Conservation (phyloP, 2,888 invertebrate species). For the Gymnocheta viridis region DNA sequence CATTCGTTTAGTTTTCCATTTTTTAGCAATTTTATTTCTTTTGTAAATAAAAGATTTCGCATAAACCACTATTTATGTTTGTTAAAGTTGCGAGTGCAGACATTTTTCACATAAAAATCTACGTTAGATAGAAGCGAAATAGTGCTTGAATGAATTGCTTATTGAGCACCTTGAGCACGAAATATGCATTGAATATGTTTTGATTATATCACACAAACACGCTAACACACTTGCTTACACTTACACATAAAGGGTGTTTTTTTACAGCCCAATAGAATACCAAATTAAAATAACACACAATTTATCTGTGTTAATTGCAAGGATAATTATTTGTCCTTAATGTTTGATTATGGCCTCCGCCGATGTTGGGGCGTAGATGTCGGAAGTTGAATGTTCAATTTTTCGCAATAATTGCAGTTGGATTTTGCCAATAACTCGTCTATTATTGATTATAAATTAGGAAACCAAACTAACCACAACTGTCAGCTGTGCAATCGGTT, state of each 20-base stretch:
- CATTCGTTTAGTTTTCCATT: constrained; percentile 10
- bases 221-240: not conserved
- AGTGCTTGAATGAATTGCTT: constrained; percentile 73
- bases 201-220: constrained; percentile 37
- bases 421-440: no score
- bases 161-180: constrained; percentile 72
- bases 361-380: no score
- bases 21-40: constrained; percentile 23
- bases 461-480: no score
- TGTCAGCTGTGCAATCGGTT: no score
- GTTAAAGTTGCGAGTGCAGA: constrained; percentile 37
- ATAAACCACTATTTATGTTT: constrained; percentile 42
- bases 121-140: constrained; percentile 68
- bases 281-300: no score
- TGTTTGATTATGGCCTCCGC: no score
- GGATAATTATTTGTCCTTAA: no score
- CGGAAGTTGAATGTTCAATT: no score
- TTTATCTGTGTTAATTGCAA: no score
- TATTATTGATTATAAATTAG: no score
- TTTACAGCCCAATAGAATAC: not conserved
- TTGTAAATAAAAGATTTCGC: constrained; percentile 41
- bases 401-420: no score
- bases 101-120: constrained; percentile 58
- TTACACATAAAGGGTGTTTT: not conserved
- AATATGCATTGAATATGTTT: constrained; percentile 69